phyloP scores from a whole-genome alignment of 2,888 invertebrate species.

The Habrosyne pyritoides region DNA sequence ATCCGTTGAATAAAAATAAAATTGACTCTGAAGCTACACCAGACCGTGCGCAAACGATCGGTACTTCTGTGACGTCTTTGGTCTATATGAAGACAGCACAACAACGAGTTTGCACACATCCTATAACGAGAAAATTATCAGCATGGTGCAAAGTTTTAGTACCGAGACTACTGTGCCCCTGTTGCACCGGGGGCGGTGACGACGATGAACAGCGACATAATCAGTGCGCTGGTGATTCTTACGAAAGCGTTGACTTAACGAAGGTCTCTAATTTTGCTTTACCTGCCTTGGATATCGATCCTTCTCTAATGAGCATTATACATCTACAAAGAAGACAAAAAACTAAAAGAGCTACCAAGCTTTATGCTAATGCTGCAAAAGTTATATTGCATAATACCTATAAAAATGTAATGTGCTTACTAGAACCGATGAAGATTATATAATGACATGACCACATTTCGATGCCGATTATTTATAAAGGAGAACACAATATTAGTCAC shows the following conservation, averaged over 20 bases:
- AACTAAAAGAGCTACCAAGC: conserved; percentile 39
- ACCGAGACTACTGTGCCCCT: conserved; percentile 60
- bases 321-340: conserved; percentile 45
- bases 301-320: conserved; percentile 64
- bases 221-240: conserved; percentile 47
- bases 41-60: conserved; percentile 34
- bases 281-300: conserved; percentile 47
- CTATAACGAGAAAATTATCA: conserved; percentile 15
- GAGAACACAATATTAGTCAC: not conserved
- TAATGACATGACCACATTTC: conserved; percentile 12
- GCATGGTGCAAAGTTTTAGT: conserved; percentile 36
- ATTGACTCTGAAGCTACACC: conserved; percentile 12
- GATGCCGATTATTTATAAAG: not conserved
- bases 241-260: conserved; percentile 59
- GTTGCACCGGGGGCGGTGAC: conserved; percentile 57
- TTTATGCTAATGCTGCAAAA: conserved; percentile 47
- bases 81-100: conserved; percentile 20
- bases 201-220: conserved; percentile 31
- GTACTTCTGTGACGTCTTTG: conserved; percentile 42
- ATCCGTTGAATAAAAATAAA: conserved; percentile 16
- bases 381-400: conserved; percentile 50
- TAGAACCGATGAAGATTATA: conserved; percentile 27
- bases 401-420: conserved; percentile 44
- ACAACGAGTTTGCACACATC: conserved; percentile 10
- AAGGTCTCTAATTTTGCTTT: conserved; percentile 32